Base-by-base conservation (phyloP, 2,113 vertebrate species). In the Lycaon pictus region DNA sequence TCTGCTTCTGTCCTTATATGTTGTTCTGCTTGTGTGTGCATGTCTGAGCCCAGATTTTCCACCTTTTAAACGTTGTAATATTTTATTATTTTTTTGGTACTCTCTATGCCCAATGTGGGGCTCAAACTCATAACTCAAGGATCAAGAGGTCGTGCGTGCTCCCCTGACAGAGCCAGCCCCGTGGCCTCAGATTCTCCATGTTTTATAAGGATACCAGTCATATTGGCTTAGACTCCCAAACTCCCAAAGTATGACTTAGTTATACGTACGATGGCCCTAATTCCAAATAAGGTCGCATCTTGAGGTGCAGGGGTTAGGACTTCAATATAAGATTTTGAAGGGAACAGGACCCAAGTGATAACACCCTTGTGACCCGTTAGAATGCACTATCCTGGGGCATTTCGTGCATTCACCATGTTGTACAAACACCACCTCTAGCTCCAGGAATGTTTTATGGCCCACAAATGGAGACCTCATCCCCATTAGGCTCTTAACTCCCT, bases 401-500 rank as follows among this genome's bases (percentile, higher is more conserved):
- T n/a, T 20, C 3, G 15, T 9, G 0, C 27, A 19, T 8, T 11
- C 37, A 0, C 29, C 3, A 12, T 27, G 1, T 67, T 7, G 29
- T 2, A 9, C 20, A 25, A 12, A 9, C 20, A 5, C 58, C 65
- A 32, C 13, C 51, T 17, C 27, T 20, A 17, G 11, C 35, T 74
- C 35, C 37, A 43, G 51, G 79, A 60, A 17, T 23, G 35, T 72
- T 13, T 51, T 15, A 13, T 51, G 2, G 0, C 15, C 29, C 35
- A 43, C 20, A n/a, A 27, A 11, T 5, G 4, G 32, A 79, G 25
- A 60, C 22, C 20, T 22, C 35, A 6, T 13, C 5, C 10, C 29
- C 27, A 19, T 60, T n/a, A 25, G 23, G 17, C 22, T 20, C 2
- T 35, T 22, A 0, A 0, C 5, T 6, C 5, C 1, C 20, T 6